These are phyloP conservation scores for Himalopsyche phryganea DNA, from an alignment of 1,140 invertebrate species.

Conservation along the genomic window DNA sequence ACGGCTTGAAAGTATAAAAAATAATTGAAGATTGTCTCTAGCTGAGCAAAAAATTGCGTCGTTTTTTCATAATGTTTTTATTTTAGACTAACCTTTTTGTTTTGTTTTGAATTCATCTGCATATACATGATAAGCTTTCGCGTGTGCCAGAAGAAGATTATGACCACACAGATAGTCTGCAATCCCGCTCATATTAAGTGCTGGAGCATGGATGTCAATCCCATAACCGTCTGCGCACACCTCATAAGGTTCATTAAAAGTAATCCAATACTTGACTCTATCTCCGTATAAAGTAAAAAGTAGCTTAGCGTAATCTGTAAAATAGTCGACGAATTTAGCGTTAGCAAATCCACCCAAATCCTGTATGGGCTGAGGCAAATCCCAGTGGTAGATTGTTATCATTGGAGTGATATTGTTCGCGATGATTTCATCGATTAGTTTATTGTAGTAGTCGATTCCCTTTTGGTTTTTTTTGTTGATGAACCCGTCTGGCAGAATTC, in stretches of 20 bases:
- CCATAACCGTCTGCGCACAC: slow-evolving; percentile 46
- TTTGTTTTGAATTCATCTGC: slow-evolving; percentile 15
- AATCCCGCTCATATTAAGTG: slow-evolving; percentile 41
- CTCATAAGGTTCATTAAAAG: slow-evolving; percentile 52
- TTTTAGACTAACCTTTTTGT: slow-evolving; percentile 31
- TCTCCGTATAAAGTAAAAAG: slow-evolving; percentile 49
- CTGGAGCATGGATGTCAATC: slow-evolving; percentile 41
- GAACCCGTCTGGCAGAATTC: slow-evolving; percentile 48
- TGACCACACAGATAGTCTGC: slow-evolving; percentile 56
- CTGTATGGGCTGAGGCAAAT: slow-evolving; percentile 36
- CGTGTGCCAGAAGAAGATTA: slow-evolving; percentile 47
- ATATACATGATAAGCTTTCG: slow-evolving; percentile 33
- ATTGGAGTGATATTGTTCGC: slow-evolving; percentile 43
- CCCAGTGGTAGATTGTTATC: slow-evolving; percentile 38
- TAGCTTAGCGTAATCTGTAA: slow-evolving; percentile 54
- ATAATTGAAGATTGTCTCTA: too few species aligned
- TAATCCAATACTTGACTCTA: slow-evolving; percentile 46
- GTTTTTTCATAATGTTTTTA: too few species aligned
- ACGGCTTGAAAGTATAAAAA: too few species aligned
- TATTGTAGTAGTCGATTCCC: slow-evolving; percentile 55
- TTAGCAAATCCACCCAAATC: slow-evolving; percentile 33
- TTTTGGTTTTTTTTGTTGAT: slow-evolving; percentile 23
- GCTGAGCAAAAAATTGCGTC: too few species aligned
- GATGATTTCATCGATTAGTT: slow-evolving; percentile 53
- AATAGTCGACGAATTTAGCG: slow-evolving; percentile 35